Evolutionary conservation across 2,888 invertebrate genomes (phyloP).

Genomic region (Thecocarcelia acutangulata): DNA sequence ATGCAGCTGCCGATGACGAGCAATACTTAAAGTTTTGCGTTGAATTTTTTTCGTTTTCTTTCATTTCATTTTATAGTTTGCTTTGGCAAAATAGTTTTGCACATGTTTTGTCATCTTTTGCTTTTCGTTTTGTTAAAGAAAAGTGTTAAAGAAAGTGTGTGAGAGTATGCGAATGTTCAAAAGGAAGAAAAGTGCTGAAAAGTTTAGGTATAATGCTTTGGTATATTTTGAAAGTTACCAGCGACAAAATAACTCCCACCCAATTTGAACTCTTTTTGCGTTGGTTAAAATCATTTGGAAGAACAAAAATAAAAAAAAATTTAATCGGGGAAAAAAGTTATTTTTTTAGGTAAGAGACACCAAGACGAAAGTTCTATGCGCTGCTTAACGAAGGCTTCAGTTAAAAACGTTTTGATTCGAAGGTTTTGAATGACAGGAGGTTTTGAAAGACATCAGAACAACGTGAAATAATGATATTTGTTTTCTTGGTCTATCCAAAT

Average conservation of each 20-base stretch:
- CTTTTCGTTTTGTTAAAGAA: not conserved
- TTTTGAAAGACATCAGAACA: too few relatives aligned
- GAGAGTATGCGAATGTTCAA: conserved; percentile 4
- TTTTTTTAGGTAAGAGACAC: too few relatives aligned
- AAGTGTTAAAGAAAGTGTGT: conserved; percentile 6
- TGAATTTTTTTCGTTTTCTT: not conserved
- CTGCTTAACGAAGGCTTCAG: too few relatives aligned
- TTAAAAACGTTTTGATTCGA: too few relatives aligned
- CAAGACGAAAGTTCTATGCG: too few relatives aligned
- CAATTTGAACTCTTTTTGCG: not conserved
- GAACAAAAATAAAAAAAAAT: not conserved
- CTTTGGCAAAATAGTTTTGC: conserved; percentile 66
- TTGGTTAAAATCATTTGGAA: not conserved
- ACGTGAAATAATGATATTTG: too few relatives aligned
- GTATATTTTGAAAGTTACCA: conserved; percentile 63
- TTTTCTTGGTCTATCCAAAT: too few relatives aligned
- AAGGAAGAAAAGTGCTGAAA: conserved; percentile 61
- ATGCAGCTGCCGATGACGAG: conserved; percentile 68
- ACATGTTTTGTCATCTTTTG: conserved; percentile 43
- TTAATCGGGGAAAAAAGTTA: not conserved
- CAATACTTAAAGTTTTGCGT: conserved; percentile 60
- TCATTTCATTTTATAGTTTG: conserved; percentile 43
- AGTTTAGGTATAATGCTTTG: conserved; percentile 62
- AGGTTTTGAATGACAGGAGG: too few relatives aligned
- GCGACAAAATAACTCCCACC: conserved; percentile 45